Evolutionary conservation across 2,113 vertebrate genomes (phyloP).

Genomic region (Dasyurus viverrinus): DNA sequence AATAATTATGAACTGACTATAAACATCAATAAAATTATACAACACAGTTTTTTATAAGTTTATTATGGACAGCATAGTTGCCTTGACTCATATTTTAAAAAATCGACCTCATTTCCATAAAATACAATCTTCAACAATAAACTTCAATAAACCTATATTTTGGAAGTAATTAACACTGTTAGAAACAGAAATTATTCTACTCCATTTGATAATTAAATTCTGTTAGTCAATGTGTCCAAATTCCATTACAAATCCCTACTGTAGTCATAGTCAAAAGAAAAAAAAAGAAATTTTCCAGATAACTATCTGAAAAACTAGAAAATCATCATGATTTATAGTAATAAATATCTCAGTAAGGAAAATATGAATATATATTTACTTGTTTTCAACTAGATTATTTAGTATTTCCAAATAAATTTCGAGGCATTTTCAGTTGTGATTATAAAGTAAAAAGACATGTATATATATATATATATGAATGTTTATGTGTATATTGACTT

Average conservation of each 20-base stretch:
- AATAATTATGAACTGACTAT: neutral
- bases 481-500: neutral
- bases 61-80: constrained; percentile 62
- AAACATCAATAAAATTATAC: constrained; percentile 46
- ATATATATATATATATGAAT: constrained; percentile 27
- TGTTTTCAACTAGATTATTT: constrained; percentile 19
- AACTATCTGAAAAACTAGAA: constrained; percentile 47
- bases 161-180: constrained; percentile 55
- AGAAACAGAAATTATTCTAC: constrained; percentile 47
- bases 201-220: constrained; percentile 47
- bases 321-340: constrained; percentile 44
- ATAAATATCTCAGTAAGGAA: constrained; percentile 56
- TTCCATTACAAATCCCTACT: constrained; percentile 22
- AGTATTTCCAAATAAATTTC: constrained; percentile 24
- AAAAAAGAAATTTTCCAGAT: neutral
- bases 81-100: constrained; percentile 32
- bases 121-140: constrained; percentile 61
- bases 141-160: constrained; percentile 46
- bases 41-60: constrained; percentile 46
- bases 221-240: constrained; percentile 18
- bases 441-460: constrained; percentile 52
- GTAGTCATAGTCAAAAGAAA: neutral
- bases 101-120: neutral
- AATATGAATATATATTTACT: neutral
- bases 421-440: constrained; percentile 34